phyloP scores from a whole-genome alignment of 2,888 invertebrate species.

The Bugula neritina region DNA sequence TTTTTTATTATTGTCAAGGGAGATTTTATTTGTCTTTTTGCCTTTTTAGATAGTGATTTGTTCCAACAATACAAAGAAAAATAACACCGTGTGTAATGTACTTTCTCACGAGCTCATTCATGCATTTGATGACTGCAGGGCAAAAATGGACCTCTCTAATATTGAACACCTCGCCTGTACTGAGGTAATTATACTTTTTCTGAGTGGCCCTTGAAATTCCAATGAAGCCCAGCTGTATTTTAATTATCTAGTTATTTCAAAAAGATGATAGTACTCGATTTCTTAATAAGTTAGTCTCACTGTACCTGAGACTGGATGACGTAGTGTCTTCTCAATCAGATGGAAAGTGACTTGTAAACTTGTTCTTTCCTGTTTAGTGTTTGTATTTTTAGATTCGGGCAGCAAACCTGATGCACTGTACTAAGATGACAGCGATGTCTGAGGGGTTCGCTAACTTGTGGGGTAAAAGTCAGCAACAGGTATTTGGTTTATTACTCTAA shows the following conservation, averaged over 20 bases:
- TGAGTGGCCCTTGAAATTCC: too few species aligned
- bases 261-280: too few species aligned
- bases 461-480: conserved; percentile 72
- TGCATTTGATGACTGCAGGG: conserved; percentile 89
- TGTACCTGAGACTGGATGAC: too few species aligned
- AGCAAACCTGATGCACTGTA: conserved; percentile 87
- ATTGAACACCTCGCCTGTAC: conserved; percentile 89
- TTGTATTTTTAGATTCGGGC: conserved; percentile 65
- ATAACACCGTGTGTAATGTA: conserved; percentile 55
- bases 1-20: too few species aligned
- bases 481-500: conserved; percentile 53
- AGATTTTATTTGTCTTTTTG: too few species aligned
- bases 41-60: conserved; percentile 73
- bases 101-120: conserved; percentile 89
- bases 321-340: too few species aligned
- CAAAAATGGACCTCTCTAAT: conserved; percentile 80
- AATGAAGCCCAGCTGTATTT: too few species aligned
- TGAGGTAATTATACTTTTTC: conserved; percentile 59
- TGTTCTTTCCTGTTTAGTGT: too few species aligned
- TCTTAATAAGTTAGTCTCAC: too few species aligned
- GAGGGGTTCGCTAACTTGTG: conserved; percentile 70
- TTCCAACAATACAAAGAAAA: conserved; percentile 69
- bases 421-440: conserved; percentile 71
- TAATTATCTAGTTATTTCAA: too few species aligned
- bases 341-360: too few species aligned